Conservation (phyloP, 1,140 invertebrate genomes). For the Apis cerana region DNA sequence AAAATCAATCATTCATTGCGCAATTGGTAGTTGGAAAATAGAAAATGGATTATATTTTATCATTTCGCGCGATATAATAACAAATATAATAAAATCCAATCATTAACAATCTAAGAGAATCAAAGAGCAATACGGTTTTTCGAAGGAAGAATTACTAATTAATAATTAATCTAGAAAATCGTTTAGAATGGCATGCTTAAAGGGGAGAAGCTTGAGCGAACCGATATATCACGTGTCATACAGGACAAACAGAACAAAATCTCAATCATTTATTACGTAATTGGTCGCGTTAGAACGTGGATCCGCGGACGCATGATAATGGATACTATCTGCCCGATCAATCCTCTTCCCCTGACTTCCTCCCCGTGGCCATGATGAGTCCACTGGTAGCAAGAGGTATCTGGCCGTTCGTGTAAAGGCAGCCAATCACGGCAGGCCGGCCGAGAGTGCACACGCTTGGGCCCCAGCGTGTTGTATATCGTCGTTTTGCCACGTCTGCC, state of each 20-base stretch:
- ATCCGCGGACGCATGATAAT: slow-evolving; percentile 14
- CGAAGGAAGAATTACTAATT: no score
- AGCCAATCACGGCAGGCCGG: slow-evolving; percentile 55
- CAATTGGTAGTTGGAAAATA: no score
- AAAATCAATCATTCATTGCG: slow-evolving; percentile 10
- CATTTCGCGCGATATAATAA: no score
- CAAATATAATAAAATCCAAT: no score
- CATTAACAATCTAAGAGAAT: no score
- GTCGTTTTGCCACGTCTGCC: slow-evolving; percentile 77
- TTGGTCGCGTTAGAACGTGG: slow-evolving; percentile 2
- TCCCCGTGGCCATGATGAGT: slow-evolving; percentile 30
- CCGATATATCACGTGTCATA: no score
- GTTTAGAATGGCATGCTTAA: no score
- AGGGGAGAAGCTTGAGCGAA: no score
- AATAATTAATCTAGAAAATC: no score
- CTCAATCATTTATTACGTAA: slow-evolving; percentile 21
- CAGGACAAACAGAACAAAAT: no score
- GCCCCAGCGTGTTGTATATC: slow-evolving; percentile 60
- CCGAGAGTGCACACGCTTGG: slow-evolving; percentile 42
- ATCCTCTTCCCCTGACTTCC: neutral
- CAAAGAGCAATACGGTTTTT: no score
- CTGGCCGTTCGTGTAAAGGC: slow-evolving; percentile 50
- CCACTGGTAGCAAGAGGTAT: slow-evolving; percentile 38
- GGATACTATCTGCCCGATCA: neutral
- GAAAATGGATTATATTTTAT: no score